Evolutionary conservation across 2,113 vertebrate genomes (phyloP), one percentile per base, ranked within the genome.

Genomic region (Sinocyclocheilus anshuiensis): DNA sequence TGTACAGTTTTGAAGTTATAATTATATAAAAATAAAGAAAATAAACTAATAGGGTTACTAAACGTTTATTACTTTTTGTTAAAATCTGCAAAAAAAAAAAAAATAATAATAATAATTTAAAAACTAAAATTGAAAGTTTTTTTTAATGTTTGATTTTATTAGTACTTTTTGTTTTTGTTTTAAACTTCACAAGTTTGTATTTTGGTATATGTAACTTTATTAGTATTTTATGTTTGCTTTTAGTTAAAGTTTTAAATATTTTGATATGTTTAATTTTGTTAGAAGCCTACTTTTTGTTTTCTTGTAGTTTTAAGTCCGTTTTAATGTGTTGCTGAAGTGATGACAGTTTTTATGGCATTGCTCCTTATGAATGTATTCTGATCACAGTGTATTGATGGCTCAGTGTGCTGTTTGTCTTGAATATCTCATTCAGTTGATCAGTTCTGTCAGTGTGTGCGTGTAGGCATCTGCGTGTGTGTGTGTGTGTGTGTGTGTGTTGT

Each of bases 351-450:
- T 69, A 29, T 67, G 63, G 13, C 24, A 36, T 71, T 72, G 18
- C 22, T 36, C 29, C 29, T 36, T 1, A 10, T 72, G 33, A 39
- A 72, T 39, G 67, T 72, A 33, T 72, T 42, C 69, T 72, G 39
- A 72, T 20, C 36, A 5, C 69, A 71, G 36, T 22, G 39, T 72
- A 42, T 42, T 72, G 69, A 72, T 71, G 69, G 33, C 80, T 80
- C 36, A 48, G 36, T 63, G 55, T 6, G 87, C 83, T 90, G 90
- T 88, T 89, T 83, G 45, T 53, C 71, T 42, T 74, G 71, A 72
- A 74, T 13, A 42, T 74, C 71, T 42, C 36, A n/a, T 74, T 42
- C 71, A 11, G 82, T 75, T 59, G 86, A 71, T 53, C n/a, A 24
- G 42, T 53, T 72, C 4, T 48, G 72, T 75, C 18, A n/a, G 72